phyloP scores from a whole-genome alignment of 2,888 invertebrate genomes.

The Aleiodes alternator region DNA sequence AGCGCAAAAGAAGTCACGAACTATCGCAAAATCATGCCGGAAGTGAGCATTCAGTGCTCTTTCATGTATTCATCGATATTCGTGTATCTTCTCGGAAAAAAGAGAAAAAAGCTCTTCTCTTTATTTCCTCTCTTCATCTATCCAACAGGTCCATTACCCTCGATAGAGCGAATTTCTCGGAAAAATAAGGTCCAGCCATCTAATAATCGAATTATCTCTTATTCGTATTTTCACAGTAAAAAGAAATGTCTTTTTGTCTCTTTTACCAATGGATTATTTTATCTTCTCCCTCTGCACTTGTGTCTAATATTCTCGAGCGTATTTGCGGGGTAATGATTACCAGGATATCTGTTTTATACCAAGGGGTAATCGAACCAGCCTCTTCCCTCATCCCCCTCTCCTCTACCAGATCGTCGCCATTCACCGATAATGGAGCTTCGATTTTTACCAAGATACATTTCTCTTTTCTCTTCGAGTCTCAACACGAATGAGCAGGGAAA shows the following conservation, averaged over 20 bases:
- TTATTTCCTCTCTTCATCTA: not conserved
- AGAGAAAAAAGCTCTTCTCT: not conserved
- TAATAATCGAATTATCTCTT: not conserved
- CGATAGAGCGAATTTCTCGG: not conserved
- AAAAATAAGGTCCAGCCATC: not conserved
- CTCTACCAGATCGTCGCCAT: conserved; percentile 20
- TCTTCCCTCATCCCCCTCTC: not conserved
- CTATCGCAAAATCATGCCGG: conserved; percentile 47
- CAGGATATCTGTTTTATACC: conserved; percentile 10
- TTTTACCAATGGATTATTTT: conserved; percentile 2
- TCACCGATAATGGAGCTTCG: conserved; percentile 30
- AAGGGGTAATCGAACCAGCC: conserved; percentile 10
- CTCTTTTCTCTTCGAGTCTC: conserved; percentile 23
- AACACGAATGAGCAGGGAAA: conserved; percentile 11
- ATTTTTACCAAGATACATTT: conserved; percentile 30
- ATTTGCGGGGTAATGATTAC: conserved; percentile 33
- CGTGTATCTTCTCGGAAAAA: conserved; percentile 30
- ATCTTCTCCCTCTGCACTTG: not conserved
- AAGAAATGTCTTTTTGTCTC: not conserved
- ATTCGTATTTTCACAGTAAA: not conserved
- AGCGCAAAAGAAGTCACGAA: conserved; percentile 57
- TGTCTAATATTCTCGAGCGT: conserved; percentile 19
- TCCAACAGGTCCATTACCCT: not conserved
- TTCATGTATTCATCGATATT: conserved; percentile 44
- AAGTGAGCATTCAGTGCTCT: conserved; percentile 52